Conservation (phyloP, 2,113 vertebrate species). For the Apteryx mantelli region DNA sequence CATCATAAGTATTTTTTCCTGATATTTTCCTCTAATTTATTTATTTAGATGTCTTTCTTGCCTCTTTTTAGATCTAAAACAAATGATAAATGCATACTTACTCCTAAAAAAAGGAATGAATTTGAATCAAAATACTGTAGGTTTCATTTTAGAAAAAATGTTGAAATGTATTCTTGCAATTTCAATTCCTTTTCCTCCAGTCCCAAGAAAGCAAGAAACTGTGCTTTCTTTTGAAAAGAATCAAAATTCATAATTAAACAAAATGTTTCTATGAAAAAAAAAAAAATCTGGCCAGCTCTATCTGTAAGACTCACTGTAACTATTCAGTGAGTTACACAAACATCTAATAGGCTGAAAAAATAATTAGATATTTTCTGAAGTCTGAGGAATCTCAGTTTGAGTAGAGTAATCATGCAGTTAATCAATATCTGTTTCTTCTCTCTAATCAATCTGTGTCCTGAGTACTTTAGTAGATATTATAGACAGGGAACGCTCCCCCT, state of each 20-base stretch:
- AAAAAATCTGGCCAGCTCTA: background rate
- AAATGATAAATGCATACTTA: background rate
- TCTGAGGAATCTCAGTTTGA: background rate
- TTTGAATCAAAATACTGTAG: background rate
- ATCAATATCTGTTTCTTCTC: constrained; percentile 18
- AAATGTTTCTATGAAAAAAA: background rate
- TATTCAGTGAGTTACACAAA: background rate
- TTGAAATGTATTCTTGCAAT: background rate
- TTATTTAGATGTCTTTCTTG: background rate
- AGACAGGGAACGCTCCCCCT: background rate
- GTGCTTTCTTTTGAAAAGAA: background rate
- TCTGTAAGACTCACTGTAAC: background rate
- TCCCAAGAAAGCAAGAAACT: background rate
- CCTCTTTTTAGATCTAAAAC: background rate
- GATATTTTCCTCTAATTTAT: background rate
- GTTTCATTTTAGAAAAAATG: background rate
- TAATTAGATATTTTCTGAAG: background rate
- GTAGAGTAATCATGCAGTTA: background rate
- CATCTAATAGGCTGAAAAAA: background rate
- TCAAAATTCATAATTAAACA: background rate
- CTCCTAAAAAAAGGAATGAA: background rate
- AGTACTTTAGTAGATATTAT: background rate
- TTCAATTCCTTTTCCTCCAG: background rate
- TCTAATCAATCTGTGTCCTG: background rate
- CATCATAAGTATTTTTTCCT: background rate